Percentiles rank a stretch among this genome's conserved stretches.
These are phyloP conservation scores for Drosophila equinoxialis DNA, from an alignment of 1,140 invertebrate species.

Conservation along the genomic window DNA sequence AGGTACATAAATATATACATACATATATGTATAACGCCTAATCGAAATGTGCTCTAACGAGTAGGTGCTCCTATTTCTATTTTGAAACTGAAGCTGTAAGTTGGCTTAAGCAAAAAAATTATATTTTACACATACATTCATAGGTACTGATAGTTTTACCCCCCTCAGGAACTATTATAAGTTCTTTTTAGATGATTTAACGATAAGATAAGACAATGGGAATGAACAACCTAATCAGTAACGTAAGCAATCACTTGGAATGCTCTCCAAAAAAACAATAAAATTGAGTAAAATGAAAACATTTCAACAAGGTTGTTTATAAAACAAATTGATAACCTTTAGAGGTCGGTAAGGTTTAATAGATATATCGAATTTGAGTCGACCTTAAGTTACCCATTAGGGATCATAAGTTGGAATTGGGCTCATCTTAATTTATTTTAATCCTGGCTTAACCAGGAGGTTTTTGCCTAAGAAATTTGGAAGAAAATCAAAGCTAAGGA, in stretches of 20 bases:
- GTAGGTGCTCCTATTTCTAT: conserved; percentile 52
- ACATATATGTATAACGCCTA: conserved; percentile 60
- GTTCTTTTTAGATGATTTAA: conserved; percentile 14
- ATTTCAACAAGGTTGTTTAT: conserved; percentile 59
- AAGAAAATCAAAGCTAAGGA: no score
- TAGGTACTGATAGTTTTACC: conserved; percentile 14
- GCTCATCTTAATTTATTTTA: no score
- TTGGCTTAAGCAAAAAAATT: conserved; percentile 7
- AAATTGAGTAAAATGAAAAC: background rate
- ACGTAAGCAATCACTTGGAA: conserved; percentile 25
- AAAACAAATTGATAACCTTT: conserved; percentile 63
- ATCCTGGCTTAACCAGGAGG: no score
- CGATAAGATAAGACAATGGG: conserved; percentile 43
- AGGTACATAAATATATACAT: conserved; percentile 7
- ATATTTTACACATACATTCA: background rate
- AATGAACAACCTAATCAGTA: background rate
- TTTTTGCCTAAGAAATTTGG: no score
- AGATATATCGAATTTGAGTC: background rate
- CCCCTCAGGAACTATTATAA: conserved; percentile 22
- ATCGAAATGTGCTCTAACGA: conserved; percentile 68
- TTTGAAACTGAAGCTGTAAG: conserved; percentile 36
- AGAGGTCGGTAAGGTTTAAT: conserved; percentile 51
- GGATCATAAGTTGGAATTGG: no score
- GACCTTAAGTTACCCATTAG: background rate
- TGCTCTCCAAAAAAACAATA: conserved; percentile 17